phyloP scores from a whole-genome alignment of 2,113 vertebrate species.

The Bos taurus region DNA sequence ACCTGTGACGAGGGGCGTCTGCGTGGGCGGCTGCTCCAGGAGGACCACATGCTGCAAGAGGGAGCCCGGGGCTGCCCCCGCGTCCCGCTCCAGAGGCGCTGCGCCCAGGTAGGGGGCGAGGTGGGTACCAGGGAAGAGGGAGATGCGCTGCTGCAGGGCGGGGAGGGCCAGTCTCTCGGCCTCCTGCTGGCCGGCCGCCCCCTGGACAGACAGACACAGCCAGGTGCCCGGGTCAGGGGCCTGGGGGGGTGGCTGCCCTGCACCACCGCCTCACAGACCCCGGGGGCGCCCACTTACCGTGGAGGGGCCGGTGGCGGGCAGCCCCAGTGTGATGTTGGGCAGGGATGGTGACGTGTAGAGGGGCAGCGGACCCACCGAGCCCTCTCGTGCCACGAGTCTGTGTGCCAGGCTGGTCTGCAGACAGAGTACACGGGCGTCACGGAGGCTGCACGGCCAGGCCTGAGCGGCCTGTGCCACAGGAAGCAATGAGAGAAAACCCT shows the following conservation, averaged over 20 bases:
- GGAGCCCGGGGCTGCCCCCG: conserved; percentile 86
- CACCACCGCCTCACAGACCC: not conserved
- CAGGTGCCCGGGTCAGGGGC: fast-evolving
- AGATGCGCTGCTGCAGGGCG: conserved; percentile 88
- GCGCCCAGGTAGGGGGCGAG: conserved; percentile 92
- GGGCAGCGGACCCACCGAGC: conserved; percentile 90
- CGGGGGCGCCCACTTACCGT: conserved; percentile 82
- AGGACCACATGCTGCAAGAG: conserved; percentile 97
- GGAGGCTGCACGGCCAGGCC: fast-evolving
- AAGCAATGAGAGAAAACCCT: fast-evolving
- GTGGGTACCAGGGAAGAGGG: conserved; percentile 91
- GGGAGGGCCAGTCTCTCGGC: conserved; percentile 87
- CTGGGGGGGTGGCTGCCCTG: fast-evolving
- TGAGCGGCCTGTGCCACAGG: fast-evolving
- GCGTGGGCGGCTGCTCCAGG: conserved; percentile 90
- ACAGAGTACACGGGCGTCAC: not conserved
- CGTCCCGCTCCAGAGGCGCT: conserved; percentile 87
- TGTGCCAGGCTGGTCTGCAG: conserved; percentile 90
- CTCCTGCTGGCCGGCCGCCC: conserved; percentile 88
- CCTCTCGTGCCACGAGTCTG: conserved; percentile 88
- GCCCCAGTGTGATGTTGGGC: conserved; percentile 97
- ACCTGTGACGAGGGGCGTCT: conserved; percentile 92
- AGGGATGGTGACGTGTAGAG: conserved; percentile 97
- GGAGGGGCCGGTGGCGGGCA: conserved; percentile 92
- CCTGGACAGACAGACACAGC: conserved; percentile 73